phyloP scores from a whole-genome alignment of 2,888 invertebrate species.

The Aleiodes alternator region DNA sequence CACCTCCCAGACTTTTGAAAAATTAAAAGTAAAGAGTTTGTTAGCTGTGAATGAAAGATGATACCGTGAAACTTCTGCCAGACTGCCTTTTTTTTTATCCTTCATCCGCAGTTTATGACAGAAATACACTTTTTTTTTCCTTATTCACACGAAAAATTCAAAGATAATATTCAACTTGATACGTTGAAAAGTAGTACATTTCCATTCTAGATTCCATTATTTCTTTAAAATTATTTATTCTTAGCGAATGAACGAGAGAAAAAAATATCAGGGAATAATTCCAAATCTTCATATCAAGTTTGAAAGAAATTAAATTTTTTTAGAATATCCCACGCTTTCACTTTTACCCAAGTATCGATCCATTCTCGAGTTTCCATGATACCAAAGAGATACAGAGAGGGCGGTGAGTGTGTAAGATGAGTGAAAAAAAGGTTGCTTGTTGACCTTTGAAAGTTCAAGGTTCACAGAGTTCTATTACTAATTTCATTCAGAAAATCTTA shows the following conservation, averaged over 20 bases:
- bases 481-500: slow-evolving; percentile 13
- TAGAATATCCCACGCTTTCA: slow-evolving; percentile 56
- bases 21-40: not conserved
- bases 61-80: not conserved
- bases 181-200: too few species aligned
- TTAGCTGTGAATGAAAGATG: slow-evolving; percentile 3
- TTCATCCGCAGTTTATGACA: too few species aligned
- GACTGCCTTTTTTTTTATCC: too few species aligned
- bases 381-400: slow-evolving; percentile 20
- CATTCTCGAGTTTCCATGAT: slow-evolving; percentile 54
- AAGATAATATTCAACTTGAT: too few species aligned
- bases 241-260: too few species aligned
- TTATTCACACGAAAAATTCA: too few species aligned
- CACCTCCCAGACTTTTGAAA: not conserved
- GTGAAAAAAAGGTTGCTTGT: slow-evolving; percentile 40
- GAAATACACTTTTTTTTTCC: too few species aligned
- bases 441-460: slow-evolving; percentile 53
- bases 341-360: slow-evolving; percentile 65
- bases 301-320: not conserved
- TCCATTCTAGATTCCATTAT: too few species aligned
- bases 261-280: too few species aligned
- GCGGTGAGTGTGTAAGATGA: slow-evolving; percentile 26
- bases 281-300: too few species aligned
- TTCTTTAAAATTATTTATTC: too few species aligned
- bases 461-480: slow-evolving; percentile 37